phyloP scores from a whole-genome alignment of 2,888 invertebrate genomes.

The Trachelus troglodyta region DNA sequence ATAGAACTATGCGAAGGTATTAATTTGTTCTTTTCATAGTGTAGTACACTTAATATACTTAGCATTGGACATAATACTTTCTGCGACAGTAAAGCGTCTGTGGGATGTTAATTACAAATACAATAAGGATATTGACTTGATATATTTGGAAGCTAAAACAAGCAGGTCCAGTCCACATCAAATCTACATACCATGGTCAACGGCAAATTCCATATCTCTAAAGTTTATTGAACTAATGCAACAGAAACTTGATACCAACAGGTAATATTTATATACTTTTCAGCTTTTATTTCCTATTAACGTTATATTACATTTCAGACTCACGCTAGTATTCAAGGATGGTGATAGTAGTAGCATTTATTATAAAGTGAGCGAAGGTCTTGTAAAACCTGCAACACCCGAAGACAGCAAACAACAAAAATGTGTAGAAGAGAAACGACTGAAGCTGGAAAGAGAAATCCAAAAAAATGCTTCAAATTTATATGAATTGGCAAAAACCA shows the following conservation, averaged over 20 bases:
- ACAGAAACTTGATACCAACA: constrained; percentile 53
- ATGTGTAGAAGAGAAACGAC: constrained; percentile 47
- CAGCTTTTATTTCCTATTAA: constrained; percentile 9
- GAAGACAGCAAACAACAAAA: constrained; percentile 47
- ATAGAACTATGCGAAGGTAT: constrained; percentile 71
- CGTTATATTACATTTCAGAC: constrained; percentile 35
- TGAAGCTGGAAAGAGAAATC: constrained; percentile 51
- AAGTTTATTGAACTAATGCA: constrained; percentile 65
- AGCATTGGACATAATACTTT: constrained; percentile 15
- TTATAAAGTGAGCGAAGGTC: constrained; percentile 51
- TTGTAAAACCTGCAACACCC: constrained; percentile 53
- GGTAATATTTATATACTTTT: constrained; percentile 31
- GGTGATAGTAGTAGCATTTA: constrained; percentile 59
- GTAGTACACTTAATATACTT: constrained; percentile 20
- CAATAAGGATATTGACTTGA: constrained; percentile 56
- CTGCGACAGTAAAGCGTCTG: constrained; percentile 60
- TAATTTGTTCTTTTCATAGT: constrained; percentile 5
- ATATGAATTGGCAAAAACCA: constrained; percentile 55
- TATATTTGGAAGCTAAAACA: constrained; percentile 66
- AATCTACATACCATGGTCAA: constrained; percentile 66
- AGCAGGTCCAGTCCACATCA: constrained; percentile 53
- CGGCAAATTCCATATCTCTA: constrained; percentile 60
- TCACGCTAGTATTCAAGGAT: constrained; percentile 59
- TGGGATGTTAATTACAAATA: constrained; percentile 67
- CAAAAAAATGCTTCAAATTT: constrained; percentile 55